A percentile compares a stretch with the other conserved stretches of the same genome.
These are phyloP conservation scores for Siniperca scherzeri DNA, from an alignment of 2,797 vertebrate genomes.

Conservation along the genomic window DNA sequence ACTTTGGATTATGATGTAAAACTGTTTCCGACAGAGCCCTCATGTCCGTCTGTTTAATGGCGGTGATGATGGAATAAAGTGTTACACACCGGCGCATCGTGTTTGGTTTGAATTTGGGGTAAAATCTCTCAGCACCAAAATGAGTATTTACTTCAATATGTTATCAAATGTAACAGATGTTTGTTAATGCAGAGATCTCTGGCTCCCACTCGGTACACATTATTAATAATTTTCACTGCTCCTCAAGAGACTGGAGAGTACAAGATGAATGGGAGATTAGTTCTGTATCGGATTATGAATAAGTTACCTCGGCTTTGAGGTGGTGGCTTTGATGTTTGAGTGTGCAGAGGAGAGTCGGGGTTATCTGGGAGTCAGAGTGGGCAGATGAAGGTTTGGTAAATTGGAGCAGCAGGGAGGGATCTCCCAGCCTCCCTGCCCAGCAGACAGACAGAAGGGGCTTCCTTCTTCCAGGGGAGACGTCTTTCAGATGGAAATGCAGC, in stretches of 20 bases:
- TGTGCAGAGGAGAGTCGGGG: slow-evolving; percentile 25
- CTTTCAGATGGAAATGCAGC: slow-evolving; percentile 80
- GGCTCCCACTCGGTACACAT: slow-evolving; percentile 12
- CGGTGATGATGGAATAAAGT: background rate
- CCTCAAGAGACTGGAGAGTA: background rate
- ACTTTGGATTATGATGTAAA: slow-evolving; percentile 2
- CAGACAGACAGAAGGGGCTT: slow-evolving; percentile 55
- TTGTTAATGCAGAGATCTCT: slow-evolving; percentile 14
- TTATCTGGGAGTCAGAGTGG: slow-evolving; percentile 58
- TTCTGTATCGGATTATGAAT: slow-evolving; percentile 47
- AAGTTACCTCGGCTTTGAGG: slow-evolving; percentile 49
- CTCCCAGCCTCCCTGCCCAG: slow-evolving; percentile 31
- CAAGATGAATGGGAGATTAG: slow-evolving; percentile 24
- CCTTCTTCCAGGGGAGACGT: slow-evolving; percentile 42
- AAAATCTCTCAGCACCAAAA: background rate
- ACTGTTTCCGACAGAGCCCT: background rate
- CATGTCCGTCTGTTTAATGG: background rate
- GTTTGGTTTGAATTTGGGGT: background rate
- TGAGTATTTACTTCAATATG: background rate
- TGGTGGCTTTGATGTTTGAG: slow-evolving; percentile 47
- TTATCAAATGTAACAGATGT: background rate
- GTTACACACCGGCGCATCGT: too few species aligned
- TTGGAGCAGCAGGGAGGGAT: slow-evolving; percentile 36
- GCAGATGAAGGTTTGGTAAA: slow-evolving; percentile 39
- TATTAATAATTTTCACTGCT: slow-evolving; percentile 33